Conservation (phyloP, 2,888 invertebrate genomes). For the Synergus umbraculus region DNA sequence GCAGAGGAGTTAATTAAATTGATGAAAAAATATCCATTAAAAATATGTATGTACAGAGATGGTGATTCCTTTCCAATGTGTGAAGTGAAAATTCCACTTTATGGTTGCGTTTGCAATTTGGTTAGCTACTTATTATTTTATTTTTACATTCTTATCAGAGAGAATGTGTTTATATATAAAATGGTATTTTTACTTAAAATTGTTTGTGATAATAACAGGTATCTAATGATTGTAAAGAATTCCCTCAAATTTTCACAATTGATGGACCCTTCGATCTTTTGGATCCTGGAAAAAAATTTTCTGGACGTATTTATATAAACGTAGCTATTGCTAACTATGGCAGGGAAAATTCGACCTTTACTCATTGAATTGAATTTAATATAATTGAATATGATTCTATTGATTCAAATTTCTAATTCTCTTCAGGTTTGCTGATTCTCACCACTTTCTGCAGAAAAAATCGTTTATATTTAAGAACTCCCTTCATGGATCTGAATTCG, state of each 20-base stretch:
- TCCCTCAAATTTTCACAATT: slow-evolving; percentile 49
- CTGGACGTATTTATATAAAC: slow-evolving; percentile 53
- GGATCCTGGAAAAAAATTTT: slow-evolving; percentile 57
- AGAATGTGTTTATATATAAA: too few relatives aligned
- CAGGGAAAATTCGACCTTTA: background rate
- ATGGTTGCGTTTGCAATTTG: slow-evolving; percentile 61
- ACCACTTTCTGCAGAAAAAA: background rate
- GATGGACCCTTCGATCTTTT: slow-evolving; percentile 57
- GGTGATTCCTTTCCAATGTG: slow-evolving; percentile 60
- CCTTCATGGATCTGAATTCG: background rate
- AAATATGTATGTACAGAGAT: slow-evolving; percentile 55
- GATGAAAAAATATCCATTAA: slow-evolving; percentile 52
- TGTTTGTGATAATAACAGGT: slow-evolving; percentile 44
- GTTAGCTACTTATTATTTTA: slow-evolving; percentile 47
- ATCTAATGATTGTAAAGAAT: slow-evolving; percentile 19
- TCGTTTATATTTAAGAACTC: background rate
- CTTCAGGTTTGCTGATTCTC: background rate
- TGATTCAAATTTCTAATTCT: background rate
- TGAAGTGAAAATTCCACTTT: slow-evolving; percentile 48
- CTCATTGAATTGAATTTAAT: background rate
- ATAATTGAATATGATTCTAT: background rate
- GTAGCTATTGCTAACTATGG: slow-evolving; percentile 40
- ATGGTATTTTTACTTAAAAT: background rate
- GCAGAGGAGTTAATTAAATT: slow-evolving; percentile 47
- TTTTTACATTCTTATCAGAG: too few relatives aligned